These are phyloP conservation scores for Antigone vipio DNA, from an alignment of 2,113 vertebrate species.

Conservation along the genomic window DNA sequence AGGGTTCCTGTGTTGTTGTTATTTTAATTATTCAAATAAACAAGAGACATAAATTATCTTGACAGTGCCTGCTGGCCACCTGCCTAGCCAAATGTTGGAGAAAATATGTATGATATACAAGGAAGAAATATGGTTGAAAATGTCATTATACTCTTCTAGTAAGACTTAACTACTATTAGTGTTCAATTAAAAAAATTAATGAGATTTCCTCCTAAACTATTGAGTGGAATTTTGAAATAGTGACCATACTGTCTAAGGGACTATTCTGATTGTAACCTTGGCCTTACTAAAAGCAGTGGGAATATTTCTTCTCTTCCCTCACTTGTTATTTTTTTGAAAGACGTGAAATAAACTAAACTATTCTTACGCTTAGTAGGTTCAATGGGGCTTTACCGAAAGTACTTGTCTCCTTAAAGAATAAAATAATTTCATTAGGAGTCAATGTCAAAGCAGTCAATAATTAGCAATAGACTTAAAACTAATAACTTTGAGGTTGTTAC, in stretches of 20 bases:
- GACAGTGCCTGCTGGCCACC: conserved; percentile 66
- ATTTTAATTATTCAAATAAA: conserved; percentile 65
- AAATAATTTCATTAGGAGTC: neutral
- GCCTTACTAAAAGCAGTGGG: neutral
- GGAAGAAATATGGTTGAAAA: neutral
- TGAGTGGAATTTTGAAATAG: neutral
- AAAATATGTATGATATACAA: conserved; percentile 17
- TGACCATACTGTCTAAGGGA: neutral
- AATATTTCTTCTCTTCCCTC: neutral
- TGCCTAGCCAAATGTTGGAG: conserved; percentile 57
- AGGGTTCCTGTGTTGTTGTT: conserved; percentile 53
- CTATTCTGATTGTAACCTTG: neutral
- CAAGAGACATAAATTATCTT: conserved; percentile 67
- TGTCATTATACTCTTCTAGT: neutral
- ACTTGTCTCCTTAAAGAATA: neutral
- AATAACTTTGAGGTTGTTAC: neutral
- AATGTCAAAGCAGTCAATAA: neutral
- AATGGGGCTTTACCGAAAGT: neutral
- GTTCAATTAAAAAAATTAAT: neutral
- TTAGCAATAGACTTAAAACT: neutral
- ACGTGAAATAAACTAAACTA: neutral
- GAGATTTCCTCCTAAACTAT: neutral
- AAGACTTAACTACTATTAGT: neutral
- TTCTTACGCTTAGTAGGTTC: neutral
- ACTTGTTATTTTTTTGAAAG: neutral